These are phyloP conservation scores for Neuroterus valhalla DNA, from an alignment of 1,140 invertebrate genomes.

Conservation along the genomic window DNA sequence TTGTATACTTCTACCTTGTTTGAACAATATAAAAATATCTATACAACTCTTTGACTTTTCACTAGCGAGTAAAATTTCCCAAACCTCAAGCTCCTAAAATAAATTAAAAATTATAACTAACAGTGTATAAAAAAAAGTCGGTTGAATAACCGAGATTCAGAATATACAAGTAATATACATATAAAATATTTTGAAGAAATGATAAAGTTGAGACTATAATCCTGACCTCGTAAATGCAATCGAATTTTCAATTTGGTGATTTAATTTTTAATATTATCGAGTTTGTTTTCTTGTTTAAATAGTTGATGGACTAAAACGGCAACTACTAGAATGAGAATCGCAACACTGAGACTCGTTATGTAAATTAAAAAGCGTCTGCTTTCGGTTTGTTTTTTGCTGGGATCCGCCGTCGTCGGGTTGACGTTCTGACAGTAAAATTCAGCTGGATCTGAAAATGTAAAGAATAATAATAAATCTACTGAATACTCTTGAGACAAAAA, in stretches of 20 bases:
- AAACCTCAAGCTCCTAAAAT: neutral
- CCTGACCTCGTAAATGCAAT: slow-evolving; percentile 1
- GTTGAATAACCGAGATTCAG: too few relatives aligned
- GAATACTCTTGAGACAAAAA: too few relatives aligned
- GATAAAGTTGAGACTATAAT: slow-evolving; percentile 11
- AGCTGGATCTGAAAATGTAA: slow-evolving; percentile 76
- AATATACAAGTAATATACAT: too few relatives aligned
- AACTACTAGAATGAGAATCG: slow-evolving; percentile 77
- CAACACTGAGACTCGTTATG: slow-evolving; percentile 75
- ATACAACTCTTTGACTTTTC: neutral
- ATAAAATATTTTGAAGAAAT: too few relatives aligned
- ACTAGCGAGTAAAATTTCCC: neutral
- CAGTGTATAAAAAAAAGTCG: too few relatives aligned
- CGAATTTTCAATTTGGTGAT: too few relatives aligned
- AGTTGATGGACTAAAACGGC: slow-evolving; percentile 77
- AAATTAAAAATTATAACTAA: neutral
- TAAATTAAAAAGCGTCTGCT: slow-evolving; percentile 77
- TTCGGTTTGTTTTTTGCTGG: slow-evolving; percentile 71
- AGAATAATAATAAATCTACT: too few relatives aligned
- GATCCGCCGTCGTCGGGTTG: slow-evolving; percentile 73
- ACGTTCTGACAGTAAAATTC: slow-evolving; percentile 79
- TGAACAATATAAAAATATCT: slow-evolving; percentile 43
- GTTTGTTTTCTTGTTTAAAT: neutral
- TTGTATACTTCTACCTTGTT: slow-evolving; percentile 33
- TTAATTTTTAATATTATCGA: neutral